phyloP scores from a whole-genome alignment of 2,797 vertebrate genomes.

The Coracias cyanogaster region DNA sequence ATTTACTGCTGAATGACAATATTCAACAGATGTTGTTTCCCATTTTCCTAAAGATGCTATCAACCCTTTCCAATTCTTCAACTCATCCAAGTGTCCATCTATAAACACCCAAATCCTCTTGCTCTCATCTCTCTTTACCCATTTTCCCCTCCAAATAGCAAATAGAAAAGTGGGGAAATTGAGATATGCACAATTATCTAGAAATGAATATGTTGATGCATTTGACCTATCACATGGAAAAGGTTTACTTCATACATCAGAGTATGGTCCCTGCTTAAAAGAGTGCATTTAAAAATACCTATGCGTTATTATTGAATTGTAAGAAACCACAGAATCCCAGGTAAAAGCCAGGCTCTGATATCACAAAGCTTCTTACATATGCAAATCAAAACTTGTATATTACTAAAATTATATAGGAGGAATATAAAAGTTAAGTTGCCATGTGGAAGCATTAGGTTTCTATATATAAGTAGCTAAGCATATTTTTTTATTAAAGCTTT shows the following conservation, averaged over 20 bases:
- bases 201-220: neutral
- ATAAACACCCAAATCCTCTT: neutral
- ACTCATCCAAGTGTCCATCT: neutral
- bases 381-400: neutral
- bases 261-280: neutral
- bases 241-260: neutral
- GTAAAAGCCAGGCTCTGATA: neutral
- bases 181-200: neutral
- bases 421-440: neutral
- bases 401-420: neutral
- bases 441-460: conserved; percentile 1
- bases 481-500: conserved; percentile 11
- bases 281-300: neutral
- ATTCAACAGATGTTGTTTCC: neutral
- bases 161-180: neutral
- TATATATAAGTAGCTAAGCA: neutral
- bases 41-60: neutral
- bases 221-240: neutral
- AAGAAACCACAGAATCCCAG: neutral
- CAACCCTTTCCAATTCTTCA: neutral
- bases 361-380: neutral
- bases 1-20: neutral
- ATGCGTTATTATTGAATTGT: neutral
- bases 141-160: neutral
- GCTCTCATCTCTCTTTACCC: neutral